Conservation (phyloP, 2,113 vertebrate genomes). For the Gallinago media region DNA sequence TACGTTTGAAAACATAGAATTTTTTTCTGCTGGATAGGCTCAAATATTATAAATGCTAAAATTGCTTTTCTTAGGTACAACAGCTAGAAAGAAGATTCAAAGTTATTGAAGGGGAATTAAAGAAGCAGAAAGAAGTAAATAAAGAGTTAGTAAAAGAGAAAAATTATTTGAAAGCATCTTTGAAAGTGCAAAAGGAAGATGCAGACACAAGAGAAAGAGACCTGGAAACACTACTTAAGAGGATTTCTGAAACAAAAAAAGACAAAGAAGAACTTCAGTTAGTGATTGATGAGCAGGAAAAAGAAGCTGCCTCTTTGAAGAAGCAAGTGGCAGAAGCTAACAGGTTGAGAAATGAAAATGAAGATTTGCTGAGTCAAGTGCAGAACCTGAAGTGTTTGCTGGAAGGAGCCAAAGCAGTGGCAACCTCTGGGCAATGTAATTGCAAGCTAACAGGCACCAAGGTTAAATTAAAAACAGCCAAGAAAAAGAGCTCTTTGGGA, state of each 20-base stretch:
- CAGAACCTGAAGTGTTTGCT: constrained; percentile 79
- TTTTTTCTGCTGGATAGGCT: not conserved
- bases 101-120: constrained; percentile 80
- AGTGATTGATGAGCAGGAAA: constrained; percentile 76
- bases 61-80: constrained; percentile 77
- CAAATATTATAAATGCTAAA: constrained; percentile 2
- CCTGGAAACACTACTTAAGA: constrained; percentile 62
- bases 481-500: constrained; percentile 78
- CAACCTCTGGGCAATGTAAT: constrained; percentile 56
- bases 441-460: constrained; percentile 79
- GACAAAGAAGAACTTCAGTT: constrained; percentile 69
- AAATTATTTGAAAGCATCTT: constrained; percentile 76
- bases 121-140: constrained; percentile 81
- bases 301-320: constrained; percentile 74
- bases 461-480: constrained; percentile 85
- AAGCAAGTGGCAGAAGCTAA: constrained; percentile 75
- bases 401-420: constrained; percentile 77
- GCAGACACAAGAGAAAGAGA: constrained; percentile 70
- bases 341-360: constrained; percentile 67
- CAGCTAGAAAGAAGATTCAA: constrained; percentile 82
- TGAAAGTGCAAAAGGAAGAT: constrained; percentile 75
- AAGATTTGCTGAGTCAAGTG: constrained; percentile 76
- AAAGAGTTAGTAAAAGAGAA: constrained; percentile 78
- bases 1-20: not conserved
- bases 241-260: constrained; percentile 71